Base-by-base conservation (phyloP, 2,888 invertebrate species). In the Camptogramma bilineatum region DNA sequence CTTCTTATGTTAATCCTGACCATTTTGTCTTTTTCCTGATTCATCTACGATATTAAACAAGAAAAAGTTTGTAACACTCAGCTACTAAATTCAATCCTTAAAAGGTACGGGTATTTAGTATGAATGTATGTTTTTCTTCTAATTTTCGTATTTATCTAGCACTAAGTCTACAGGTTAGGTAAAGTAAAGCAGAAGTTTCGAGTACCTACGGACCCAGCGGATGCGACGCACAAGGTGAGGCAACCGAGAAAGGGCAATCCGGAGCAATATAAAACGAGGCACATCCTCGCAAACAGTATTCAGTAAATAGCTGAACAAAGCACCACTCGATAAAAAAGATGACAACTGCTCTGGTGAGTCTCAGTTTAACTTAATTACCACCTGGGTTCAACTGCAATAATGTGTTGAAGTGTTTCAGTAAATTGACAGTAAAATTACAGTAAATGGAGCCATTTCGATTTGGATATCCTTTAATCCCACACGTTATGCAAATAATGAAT, bases 241-340 rank as follows among this genome's bases (percentile, higher is more conserved):
- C 88, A 90, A 91, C 84, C 83, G 88, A 87, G 91, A 93, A 92
- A 93, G 92, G 92, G 92, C 92, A 88, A 87, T 84, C 74, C 88
- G 84, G 88, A 87, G 82, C 86, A 87, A 90, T 93, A 93, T 93
- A 93, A 91, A 91, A 90, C 88, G 89, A 83, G 80, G 87, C 86
- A 87, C 88, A 91, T 91, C 91, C 84, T 87, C 85, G 77, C 80
- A 71, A 76, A 84, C 78, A 79, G 85, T 91, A 92, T 90, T 91
- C 91, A 81, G 86, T 82, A 78, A 82, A 84, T 82, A 82, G 78
- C 81, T 82, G 82, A 87, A 86, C 85, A 78, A 80, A 82, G 79
- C 85, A 80, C 79, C 78, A 77, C 82, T 81, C 77, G 76, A 77
- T 76, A 79, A 77, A 76, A 78, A 77, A 73, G 68, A 86, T 90